These are phyloP conservation scores for Hippocampus barbouri DNA, from an alignment of 2,113 vertebrate species.

Conservation along the genomic window DNA sequence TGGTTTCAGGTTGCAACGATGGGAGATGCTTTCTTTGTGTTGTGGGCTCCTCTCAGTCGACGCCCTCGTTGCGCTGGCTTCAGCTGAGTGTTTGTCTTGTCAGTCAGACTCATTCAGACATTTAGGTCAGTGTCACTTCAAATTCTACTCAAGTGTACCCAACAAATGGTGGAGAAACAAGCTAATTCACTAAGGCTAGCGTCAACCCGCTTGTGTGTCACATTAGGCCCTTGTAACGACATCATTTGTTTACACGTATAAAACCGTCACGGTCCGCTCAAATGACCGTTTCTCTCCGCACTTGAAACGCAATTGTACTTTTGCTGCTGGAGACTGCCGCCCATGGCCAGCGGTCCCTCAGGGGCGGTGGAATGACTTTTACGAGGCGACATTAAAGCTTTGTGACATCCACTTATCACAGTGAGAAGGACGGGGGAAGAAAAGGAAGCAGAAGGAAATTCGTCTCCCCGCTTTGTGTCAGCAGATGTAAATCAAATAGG, in stretches of 20 bases:
- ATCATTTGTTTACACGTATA: constrained; percentile 40
- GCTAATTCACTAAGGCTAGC: constrained; percentile 18
- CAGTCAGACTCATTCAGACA: constrained; percentile 24
- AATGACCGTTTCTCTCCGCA: constrained; percentile 11
- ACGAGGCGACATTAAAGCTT: constrained; percentile 41
- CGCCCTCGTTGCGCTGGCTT: constrained; percentile 3
- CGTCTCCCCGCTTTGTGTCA: constrained; percentile 15
- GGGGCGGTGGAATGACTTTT: constrained; percentile 24
- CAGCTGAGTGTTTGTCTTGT: constrained; percentile 3
- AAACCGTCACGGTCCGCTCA: constrained; percentile 51
- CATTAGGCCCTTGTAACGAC: constrained; percentile 42
- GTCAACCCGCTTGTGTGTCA: constrained; percentile 13
- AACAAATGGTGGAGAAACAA: constrained; percentile 30
- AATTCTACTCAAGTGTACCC: constrained; percentile 23
- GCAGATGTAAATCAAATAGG: constrained; percentile 11
- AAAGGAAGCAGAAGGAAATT: constrained; percentile 14
- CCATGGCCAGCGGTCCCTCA: constrained; percentile 11
- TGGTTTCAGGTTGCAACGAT: no score
- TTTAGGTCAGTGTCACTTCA: constrained; percentile 52
- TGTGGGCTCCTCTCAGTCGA: no score
- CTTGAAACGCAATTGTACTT: constrained; percentile 39
- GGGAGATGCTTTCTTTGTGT: background rate
- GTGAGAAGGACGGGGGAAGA: constrained; percentile 3
- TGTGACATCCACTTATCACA: constrained; percentile 57
- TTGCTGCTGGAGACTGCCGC: constrained; percentile 16